These are phyloP conservation scores for Heliconius cydno DNA, from an alignment of 2,888 invertebrate species.

Conservation along the genomic window DNA sequence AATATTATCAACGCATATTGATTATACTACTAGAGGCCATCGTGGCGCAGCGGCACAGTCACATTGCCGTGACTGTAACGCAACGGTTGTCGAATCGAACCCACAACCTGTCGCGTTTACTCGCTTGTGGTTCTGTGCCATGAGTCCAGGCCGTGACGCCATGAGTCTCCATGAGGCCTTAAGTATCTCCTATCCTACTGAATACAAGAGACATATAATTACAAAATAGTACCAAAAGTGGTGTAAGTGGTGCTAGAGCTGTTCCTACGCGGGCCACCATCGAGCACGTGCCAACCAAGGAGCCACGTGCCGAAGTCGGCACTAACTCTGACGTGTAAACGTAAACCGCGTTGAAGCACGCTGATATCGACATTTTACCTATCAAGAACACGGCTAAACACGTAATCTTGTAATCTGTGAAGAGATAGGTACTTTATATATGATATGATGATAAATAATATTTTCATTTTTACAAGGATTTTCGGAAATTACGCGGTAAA, in stretches of 20 bases:
- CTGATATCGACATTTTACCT: conserved; percentile 72
- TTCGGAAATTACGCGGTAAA: neutral
- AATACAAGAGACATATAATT: no score
- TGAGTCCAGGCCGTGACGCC: no score
- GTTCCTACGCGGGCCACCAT: conserved; percentile 86
- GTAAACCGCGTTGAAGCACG: conserved; percentile 74
- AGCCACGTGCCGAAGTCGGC: conserved; percentile 85
- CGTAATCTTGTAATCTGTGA: conserved; percentile 56
- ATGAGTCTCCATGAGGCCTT: no score
- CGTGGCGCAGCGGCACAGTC: no score
- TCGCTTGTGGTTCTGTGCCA: no score
- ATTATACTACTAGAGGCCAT: no score
- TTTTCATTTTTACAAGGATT: neutral
- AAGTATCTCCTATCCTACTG: no score
- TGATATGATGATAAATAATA: neutral
- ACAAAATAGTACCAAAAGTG: conserved; percentile 77
- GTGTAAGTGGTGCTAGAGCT: conserved; percentile 86
- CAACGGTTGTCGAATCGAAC: no score
- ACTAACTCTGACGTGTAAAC: conserved; percentile 86
- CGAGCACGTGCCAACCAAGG: conserved; percentile 85
- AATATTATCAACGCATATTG: no score
- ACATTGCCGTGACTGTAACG: no score
- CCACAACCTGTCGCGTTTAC: no score
- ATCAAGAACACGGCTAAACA: conserved; percentile 75
- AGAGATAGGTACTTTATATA: neutral